Conservation (phyloP, 2,113 vertebrate genomes). For the Callaeas wilsoni region DNA sequence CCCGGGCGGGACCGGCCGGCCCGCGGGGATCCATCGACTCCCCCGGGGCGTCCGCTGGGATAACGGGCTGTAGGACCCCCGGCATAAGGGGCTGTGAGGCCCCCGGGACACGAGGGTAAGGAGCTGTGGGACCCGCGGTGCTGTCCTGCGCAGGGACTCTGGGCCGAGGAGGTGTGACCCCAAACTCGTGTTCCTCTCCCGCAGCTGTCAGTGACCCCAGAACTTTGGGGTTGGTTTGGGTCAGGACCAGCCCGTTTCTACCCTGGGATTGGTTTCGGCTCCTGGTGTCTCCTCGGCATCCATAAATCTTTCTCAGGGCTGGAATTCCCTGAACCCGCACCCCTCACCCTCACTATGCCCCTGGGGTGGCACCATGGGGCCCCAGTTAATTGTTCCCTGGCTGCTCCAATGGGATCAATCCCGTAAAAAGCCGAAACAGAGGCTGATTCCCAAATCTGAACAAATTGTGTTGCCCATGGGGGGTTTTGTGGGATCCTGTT, state of each 20-base stretch:
- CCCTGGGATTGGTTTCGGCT: fast-evolving
- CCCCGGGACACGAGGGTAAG: too few relatives aligned
- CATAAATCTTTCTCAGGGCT: background rate
- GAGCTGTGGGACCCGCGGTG: background rate
- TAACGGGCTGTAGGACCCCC: background rate
- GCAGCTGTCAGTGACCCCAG: background rate
- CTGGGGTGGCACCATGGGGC: fast-evolving
- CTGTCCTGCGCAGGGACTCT: background rate
- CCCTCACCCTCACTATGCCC: background rate
- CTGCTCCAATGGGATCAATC: background rate
- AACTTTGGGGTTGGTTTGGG: background rate
- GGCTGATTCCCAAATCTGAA: too few relatives aligned
- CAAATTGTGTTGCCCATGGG: fast-evolving
- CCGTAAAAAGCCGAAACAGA: fast-evolving
- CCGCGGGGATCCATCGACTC: background rate
- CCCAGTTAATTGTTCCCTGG: background rate
- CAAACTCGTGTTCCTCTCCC: fast-evolving
- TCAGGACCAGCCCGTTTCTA: fast-evolving
- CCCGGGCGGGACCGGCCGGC: background rate
- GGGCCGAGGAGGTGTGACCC: background rate
- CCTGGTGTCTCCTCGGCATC: background rate
- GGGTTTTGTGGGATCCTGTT: background rate
- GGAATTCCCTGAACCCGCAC: fast-evolving
- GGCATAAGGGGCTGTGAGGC: background rate
- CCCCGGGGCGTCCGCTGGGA: background rate